A percentile compares a stretch with the other conserved stretches of the same genome.
Evolutionary conservation across 2,797 vertebrate species (phyloP).

Genomic region (Microtus californicus): DNA sequence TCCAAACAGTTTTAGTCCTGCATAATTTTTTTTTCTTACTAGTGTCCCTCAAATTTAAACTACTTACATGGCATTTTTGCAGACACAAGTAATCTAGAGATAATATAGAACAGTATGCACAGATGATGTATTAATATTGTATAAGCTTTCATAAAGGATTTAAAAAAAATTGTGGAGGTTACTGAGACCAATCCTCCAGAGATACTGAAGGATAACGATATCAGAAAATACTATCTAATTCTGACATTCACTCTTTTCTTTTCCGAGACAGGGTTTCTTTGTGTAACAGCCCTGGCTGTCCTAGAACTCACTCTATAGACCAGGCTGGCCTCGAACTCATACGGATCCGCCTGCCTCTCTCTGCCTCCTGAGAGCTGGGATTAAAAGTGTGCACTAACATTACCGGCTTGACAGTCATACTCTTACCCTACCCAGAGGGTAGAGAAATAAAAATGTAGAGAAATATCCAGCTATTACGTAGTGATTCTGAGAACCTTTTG

Average conservation of each 20-base stretch:
- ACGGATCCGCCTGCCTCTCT: too few species aligned
- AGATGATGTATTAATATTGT: too few species aligned
- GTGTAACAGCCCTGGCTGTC: too few species aligned
- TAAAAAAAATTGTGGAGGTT: background rate
- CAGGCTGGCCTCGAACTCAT: too few species aligned
- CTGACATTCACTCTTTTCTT: slow-evolving; percentile 22
- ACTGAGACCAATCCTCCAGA: background rate
- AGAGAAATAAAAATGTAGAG: slow-evolving; percentile 25
- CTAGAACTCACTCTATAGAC: too few species aligned
- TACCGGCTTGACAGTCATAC: slow-evolving; percentile 13
- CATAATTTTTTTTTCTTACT: background rate
- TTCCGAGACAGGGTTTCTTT: too few species aligned
- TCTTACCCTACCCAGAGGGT: background rate
- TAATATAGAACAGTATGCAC: background rate
- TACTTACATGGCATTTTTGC: background rate
- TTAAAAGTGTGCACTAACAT: too few species aligned
- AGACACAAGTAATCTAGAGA: background rate
- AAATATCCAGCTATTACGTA: slow-evolving; percentile 19
- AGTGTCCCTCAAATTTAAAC: background rate
- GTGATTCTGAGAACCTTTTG: background rate
- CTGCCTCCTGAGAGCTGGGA: too few species aligned
- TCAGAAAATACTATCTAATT: slow-evolving; percentile 18
- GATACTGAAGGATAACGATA: background rate
- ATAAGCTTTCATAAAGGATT: background rate
- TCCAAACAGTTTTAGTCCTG: background rate